Evolutionary conservation across 2,888 invertebrate genomes (phyloP), one percentile per base, ranked within the genome.

Genomic region (Pyralis farinalis): DNA sequence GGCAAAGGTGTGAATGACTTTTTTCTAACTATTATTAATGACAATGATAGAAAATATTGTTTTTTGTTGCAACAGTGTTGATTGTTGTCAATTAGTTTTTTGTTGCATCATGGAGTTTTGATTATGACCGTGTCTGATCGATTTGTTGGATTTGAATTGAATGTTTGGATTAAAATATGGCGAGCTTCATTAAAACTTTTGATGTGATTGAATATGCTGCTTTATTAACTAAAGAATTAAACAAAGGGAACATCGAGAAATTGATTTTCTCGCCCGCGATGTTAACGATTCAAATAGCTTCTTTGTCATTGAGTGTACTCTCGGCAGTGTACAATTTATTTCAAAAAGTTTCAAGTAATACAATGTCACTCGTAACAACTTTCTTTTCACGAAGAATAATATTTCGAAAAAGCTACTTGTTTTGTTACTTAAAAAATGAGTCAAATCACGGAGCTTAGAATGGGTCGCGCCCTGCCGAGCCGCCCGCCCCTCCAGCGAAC

Each of bases 21-120:
- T 87, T 82, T 87, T 84, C 73, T 74, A 80, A 81, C 73, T 62
- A 83, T 86, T 82, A 85, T 81, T 82, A 86, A 84, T 85, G 82
- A 84, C 85, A 86, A 82, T 83, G 80, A 82, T 84, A 86, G 81
- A 82, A 85, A 84, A 83, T 80, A 83, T 83, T 80, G 76, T 85
- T 85, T 83, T 83, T 86, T 85, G 71, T 78, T 77, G 68, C 74
- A 74, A 71, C 74, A 74, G 62, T 78, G 79, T 80, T 84, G 86
- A 85, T 87, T 85, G 84, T 84, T 83, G 83, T 85, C 87, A 86
- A 84, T 87, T 86, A 83, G 77, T 78, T 85, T 85, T 85, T 84
- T 85, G 79, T 80, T 71, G 62, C 60, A 65, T 63, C 71, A 65
- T 55, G 59, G 58, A 64, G 63, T 69, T 79, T 74, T 71, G 73